Conservation (phyloP, 2,888 invertebrate species). For the Gymnosoma rotundatum region DNA sequence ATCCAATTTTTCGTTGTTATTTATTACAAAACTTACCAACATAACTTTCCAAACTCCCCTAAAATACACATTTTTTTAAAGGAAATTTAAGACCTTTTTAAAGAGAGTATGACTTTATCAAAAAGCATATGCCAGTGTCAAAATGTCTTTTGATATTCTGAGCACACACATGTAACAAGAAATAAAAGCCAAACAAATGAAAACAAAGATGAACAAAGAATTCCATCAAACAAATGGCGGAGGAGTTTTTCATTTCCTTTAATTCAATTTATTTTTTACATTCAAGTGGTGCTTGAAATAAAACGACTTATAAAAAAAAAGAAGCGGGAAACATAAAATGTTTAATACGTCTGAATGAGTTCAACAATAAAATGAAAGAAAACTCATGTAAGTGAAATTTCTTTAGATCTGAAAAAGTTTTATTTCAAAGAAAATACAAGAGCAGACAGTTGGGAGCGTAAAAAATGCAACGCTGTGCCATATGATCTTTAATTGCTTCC, state of each 20-base stretch:
- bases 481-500: no score
- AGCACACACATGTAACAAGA: not conserved
- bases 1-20: no score
- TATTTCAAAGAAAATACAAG: not conserved
- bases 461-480: no score
- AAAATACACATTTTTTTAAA: not conserved
- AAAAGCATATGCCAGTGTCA: constrained; percentile 1
- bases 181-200: no score
- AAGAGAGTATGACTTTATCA: not conserved
- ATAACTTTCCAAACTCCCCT: not conserved
- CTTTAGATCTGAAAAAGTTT: not conserved
- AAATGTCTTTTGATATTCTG: not conserved
- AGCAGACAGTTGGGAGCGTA: no score
- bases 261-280: constrained; percentile 39
- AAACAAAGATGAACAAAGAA: constrained; percentile 29
- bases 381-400: not conserved
- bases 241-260: constrained; percentile 11
- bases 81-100: not conserved
- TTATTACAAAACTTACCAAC: no score
- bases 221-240: constrained; percentile 30
- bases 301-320: constrained; percentile 43
- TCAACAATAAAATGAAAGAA: not conserved
- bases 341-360: constrained; percentile 27
- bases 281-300: constrained; percentile 49
- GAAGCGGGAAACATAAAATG: not conserved